Evolutionary conservation across 2,797 vertebrate genomes (phyloP).

Genomic region (Anguilla megastoma): DNA sequence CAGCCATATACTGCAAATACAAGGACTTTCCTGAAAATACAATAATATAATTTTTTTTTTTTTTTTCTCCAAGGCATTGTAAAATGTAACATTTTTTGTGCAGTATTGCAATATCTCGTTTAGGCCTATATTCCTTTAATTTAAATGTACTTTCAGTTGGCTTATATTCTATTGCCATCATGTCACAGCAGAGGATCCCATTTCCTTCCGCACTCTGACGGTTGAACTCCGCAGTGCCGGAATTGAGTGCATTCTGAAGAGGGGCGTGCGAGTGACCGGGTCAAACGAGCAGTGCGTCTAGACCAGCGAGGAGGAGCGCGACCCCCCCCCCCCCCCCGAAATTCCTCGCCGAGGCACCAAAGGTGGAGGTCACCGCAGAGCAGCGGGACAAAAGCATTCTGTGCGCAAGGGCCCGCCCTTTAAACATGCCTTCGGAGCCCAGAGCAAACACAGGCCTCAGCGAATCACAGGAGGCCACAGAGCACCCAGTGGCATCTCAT

Average conservation of each 20-base stretch:
- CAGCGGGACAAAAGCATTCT: slow-evolving; percentile 2
- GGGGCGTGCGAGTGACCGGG: background rate
- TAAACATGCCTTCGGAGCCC: background rate
- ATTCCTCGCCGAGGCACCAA: background rate
- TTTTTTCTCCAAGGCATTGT: too few species aligned
- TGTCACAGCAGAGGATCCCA: background rate
- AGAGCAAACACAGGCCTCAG: background rate
- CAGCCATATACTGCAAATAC: background rate
- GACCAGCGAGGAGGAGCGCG: background rate
- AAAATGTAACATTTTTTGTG: too few species aligned
- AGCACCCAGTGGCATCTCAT: background rate
- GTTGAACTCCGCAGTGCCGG: background rate
- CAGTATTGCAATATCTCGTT: too few species aligned
- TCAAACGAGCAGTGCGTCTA: background rate
- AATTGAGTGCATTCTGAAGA: background rate
- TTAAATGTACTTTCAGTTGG: too few species aligned
- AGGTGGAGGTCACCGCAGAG: slow-evolving; percentile 21
- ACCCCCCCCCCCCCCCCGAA: background rate
- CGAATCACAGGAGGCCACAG: background rate
- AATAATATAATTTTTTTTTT: too few species aligned
- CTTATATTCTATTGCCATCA: too few species aligned
- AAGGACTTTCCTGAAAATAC: background rate
- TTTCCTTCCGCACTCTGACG: background rate
- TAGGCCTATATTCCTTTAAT: too few species aligned
- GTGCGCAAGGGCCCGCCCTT: background rate